Conservation (phyloP, 2,113 vertebrate species). For the Sinocyclocheilus anshuiensis region DNA sequence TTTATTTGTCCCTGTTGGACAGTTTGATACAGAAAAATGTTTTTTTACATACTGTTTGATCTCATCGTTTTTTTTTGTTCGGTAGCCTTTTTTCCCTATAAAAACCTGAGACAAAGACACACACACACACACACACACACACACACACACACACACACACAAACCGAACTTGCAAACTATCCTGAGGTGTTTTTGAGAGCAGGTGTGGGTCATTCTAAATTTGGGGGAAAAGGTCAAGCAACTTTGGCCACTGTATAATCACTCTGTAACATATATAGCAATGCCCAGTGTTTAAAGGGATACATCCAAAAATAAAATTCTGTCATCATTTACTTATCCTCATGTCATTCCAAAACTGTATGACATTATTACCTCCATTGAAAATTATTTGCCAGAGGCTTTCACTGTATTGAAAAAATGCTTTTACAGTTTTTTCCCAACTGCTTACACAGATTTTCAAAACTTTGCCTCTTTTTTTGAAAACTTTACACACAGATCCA, state of each 20-base stretch:
- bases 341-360: conserved; percentile 13
- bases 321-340: neutral
- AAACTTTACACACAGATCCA: too few species aligned
- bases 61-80: too few species aligned
- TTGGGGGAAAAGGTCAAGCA: conserved; percentile 27
- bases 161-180: neutral
- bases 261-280: neutral
- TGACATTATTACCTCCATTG: neutral
- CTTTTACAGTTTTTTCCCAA: too few species aligned
- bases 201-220: conserved; percentile 30
- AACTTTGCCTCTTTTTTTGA: too few species aligned
- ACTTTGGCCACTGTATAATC: neutral
- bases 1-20: too few species aligned
- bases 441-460: too few species aligned
- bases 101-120: too few species aligned
- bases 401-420: neutral
- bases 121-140: too few species aligned
- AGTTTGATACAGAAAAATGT: too few species aligned
- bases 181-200: neutral
- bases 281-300: neutral
- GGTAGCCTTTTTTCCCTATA: too few species aligned
- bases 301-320: neutral
- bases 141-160: too few species aligned
- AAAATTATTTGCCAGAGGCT: neutral
- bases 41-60: too few species aligned